Base-by-base conservation (phyloP, 2,888 invertebrate species). In the Nesidiocoris tenuis region DNA sequence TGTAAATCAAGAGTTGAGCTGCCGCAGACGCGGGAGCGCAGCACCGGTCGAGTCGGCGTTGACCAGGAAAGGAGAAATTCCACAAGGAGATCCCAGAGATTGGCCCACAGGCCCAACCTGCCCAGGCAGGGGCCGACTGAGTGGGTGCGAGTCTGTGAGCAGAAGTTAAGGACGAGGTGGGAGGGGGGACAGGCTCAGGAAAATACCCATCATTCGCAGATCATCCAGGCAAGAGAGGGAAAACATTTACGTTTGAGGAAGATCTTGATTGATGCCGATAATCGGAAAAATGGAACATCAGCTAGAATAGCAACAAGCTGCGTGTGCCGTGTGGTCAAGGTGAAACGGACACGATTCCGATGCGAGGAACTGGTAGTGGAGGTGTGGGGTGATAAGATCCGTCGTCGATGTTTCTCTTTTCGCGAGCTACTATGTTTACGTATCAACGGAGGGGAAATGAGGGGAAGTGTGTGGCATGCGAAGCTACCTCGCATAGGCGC, bases 61-160 rank as follows among this genome's bases (percentile, higher is more conserved):
- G 39, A 12, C 39, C 39, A 39, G 39, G 39, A 39, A 63, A 70
- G 59, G 59, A 70, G 70, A 70, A 70, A 70, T 70, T 70, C 70
- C 70, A 70, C 70, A 68, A 39, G 39, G 12, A 12, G 12, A 7
- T 12, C 39, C 3, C 39, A 39, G 5, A 39, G 39, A 39, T 39
- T 39, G 39, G 39, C 39, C 39, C 39, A 39, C 12, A 7, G 39
- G 39, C 39, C 39, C 39, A 39, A 39, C 39, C 39, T 39, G 39
- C 39, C 5, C 3, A 12, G 39, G 39, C 3, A 3, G 39, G 12
- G 39, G 39, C 3, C 39, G 39, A 39, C 5, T 39, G 39, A 39
- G 39, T 12, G 39, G 39, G 39, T 39, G 39, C 12, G 39, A 12
- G 39, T 39, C 5, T 39, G 12, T 39, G 39, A n/a, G n/a, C n/a